Evolutionary conservation across 2,113 vertebrate species (phyloP).

Genomic region (Pomatorhinus ruficollis): DNA sequence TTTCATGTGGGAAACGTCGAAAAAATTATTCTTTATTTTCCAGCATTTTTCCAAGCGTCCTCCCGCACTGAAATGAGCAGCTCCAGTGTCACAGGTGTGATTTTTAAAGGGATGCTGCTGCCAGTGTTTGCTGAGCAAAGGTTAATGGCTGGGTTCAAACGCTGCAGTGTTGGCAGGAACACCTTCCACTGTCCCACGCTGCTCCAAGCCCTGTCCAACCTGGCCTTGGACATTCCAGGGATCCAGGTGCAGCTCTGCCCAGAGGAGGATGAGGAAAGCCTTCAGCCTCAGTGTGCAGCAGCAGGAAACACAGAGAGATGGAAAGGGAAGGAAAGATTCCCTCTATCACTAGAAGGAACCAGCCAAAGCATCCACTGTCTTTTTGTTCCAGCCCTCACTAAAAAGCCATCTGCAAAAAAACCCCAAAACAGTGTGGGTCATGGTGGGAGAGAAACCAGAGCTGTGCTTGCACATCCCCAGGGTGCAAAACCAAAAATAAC

Average conservation of each 20-base stretch:
- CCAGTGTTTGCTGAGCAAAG: not conserved
- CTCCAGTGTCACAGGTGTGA: not conserved
- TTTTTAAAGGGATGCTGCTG: not conserved
- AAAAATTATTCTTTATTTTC: not conserved
- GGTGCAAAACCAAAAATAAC: not conserved
- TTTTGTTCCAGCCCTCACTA: not conserved
- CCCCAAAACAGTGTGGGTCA: not conserved
- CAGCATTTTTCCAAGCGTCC: not conserved
- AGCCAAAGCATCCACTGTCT: not conserved
- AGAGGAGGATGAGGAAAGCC: not conserved
- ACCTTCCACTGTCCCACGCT: fast-evolving
- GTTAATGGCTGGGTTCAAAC: not conserved
- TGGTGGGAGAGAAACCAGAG: not conserved
- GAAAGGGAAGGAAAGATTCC: not conserved
- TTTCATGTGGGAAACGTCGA: fast-evolving
- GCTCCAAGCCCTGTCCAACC: not conserved
- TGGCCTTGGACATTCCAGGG: not conserved
- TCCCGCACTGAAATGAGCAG: not conserved
- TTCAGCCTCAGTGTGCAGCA: not conserved
- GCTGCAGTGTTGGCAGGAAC: not conserved
- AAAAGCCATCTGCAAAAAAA: not conserved
- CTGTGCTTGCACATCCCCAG: not conserved
- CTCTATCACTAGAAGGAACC: not conserved
- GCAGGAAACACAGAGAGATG: not conserved
- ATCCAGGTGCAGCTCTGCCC: not conserved